Percentiles rank a stretch among this genome's conserved stretches.
Conservation (phyloP, 2,113 vertebrate genomes). For the Nothobranchius kuhntae region DNA sequence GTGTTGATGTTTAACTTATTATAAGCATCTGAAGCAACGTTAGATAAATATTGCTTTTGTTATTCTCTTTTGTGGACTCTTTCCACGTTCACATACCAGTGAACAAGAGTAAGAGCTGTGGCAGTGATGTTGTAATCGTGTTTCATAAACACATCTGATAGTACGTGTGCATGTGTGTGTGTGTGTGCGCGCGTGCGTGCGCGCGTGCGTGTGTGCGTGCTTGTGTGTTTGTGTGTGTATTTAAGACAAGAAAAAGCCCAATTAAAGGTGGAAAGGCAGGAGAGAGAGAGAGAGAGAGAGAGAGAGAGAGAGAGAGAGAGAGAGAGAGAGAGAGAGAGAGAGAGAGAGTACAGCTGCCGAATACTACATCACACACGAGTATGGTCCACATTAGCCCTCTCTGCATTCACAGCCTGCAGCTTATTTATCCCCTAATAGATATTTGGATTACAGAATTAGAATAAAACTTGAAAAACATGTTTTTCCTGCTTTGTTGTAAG, state of each 20-base stretch:
- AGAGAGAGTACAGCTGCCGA: conserved; percentile 61
- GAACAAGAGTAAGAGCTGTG: conserved; percentile 51
- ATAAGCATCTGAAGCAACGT: conserved; percentile 3
- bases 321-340: background rate
- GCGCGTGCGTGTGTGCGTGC: conserved; percentile 2
- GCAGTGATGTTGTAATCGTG: conserved; percentile 53
- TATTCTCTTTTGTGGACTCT: conserved; percentile 37
- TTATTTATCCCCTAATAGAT: conserved; percentile 73
- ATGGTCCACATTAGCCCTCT: conserved; percentile 72
- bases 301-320: too few species aligned
- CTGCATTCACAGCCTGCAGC: conserved; percentile 48
- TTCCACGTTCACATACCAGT: conserved; percentile 60
- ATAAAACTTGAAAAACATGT: background rate
- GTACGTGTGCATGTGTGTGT: conserved; percentile 15
- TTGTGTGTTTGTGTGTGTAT: too few species aligned
- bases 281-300: background rate
- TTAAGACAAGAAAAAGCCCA: conserved; percentile 11
- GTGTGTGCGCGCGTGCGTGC: conserved; percentile 12
- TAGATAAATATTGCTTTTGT: conserved; percentile 31
- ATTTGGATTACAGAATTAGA: conserved; percentile 61
- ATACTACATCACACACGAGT: conserved; percentile 67
- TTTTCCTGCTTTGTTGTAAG: conserved; percentile 21
- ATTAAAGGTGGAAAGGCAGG: conserved; percentile 26
- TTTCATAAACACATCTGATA: conserved; percentile 45
- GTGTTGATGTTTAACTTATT: background rate